phyloP scores from a whole-genome alignment of 2,113 vertebrate species.

The Spermophilus dauricus region DNA sequence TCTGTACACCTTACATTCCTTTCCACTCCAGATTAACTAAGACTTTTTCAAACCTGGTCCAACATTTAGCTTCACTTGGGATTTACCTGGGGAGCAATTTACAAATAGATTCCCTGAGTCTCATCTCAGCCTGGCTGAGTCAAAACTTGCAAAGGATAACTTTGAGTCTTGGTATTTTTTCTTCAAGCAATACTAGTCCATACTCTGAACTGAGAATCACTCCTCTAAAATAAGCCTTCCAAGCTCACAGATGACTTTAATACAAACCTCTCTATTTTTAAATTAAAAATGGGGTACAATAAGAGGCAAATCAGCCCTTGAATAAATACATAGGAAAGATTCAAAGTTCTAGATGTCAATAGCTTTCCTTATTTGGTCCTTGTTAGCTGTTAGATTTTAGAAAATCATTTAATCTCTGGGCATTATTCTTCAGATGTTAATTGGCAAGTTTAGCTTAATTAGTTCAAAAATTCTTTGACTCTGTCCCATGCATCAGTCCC shows the following conservation, averaged over 20 bases:
- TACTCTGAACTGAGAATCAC: background rate
- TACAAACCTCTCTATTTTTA: background rate
- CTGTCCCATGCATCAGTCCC: background rate
- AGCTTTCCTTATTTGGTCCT: background rate
- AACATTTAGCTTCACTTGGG: background rate
- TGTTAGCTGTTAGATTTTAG: background rate
- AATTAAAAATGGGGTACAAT: background rate
- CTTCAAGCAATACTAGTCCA: background rate
- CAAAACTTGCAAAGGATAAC: conserved; percentile 1
- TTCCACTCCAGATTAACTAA: background rate
- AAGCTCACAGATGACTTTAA: background rate
- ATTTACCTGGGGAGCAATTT: background rate
- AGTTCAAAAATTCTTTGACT: background rate
- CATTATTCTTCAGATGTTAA: conserved; percentile 17
- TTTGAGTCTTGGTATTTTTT: background rate
- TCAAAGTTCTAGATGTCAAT: background rate
- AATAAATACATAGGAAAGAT: conserved; percentile 40
- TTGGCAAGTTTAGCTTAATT: background rate
- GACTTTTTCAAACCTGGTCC: background rate
- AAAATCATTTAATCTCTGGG: conserved; percentile 27
- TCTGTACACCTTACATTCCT: background rate
- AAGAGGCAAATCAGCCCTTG: background rate
- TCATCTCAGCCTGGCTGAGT: background rate
- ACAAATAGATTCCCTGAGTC: background rate
- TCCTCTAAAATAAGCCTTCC: background rate